A percentile compares a stretch with the other conserved stretches of the same genome.
phyloP scores from a whole-genome alignment of 2,797 vertebrate species.

The Mormyrops boulengeri region DNA sequence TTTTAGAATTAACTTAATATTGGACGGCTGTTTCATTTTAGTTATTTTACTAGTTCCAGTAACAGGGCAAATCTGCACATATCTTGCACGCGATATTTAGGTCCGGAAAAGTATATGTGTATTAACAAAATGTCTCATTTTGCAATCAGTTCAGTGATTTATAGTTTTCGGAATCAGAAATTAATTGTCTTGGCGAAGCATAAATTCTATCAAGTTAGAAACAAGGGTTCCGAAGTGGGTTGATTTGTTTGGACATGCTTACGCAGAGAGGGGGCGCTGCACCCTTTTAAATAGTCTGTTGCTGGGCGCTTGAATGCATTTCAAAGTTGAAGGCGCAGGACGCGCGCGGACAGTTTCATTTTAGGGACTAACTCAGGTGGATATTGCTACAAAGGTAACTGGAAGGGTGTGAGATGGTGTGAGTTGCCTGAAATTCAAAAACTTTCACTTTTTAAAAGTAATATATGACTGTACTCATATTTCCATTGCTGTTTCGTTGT shows the following conservation, averaged over 20 bases:
- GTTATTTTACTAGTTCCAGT: not conserved
- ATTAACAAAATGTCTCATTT: not conserved
- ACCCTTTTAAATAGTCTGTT: constrained; percentile 56
- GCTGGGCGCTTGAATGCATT: constrained; percentile 34
- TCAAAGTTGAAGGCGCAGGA: constrained; percentile 37
- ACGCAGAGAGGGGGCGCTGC: constrained; percentile 69
- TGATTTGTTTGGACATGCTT: not conserved
- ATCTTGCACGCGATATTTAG: not conserved
- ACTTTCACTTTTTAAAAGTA: not conserved
- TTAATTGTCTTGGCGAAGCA: not conserved
- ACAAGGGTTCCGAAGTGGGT: not conserved
- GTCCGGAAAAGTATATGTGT: not conserved
- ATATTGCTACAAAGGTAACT: constrained; percentile 19
- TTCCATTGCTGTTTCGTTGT: not conserved
- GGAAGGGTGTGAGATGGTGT: not conserved
- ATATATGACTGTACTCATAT: not conserved
- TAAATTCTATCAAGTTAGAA: not conserved
- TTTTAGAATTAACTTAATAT: not conserved
- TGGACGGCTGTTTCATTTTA: not conserved
- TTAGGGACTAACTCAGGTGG: constrained; percentile 33
- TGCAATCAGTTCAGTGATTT: not conserved
- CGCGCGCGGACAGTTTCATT: constrained; percentile 25
- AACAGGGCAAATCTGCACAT: not conserved
- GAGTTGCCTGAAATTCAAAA: not conserved
- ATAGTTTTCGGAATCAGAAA: not conserved